phyloP scores from a whole-genome alignment of 1,140 invertebrate genomes.

The Odontomachus brunneus region DNA sequence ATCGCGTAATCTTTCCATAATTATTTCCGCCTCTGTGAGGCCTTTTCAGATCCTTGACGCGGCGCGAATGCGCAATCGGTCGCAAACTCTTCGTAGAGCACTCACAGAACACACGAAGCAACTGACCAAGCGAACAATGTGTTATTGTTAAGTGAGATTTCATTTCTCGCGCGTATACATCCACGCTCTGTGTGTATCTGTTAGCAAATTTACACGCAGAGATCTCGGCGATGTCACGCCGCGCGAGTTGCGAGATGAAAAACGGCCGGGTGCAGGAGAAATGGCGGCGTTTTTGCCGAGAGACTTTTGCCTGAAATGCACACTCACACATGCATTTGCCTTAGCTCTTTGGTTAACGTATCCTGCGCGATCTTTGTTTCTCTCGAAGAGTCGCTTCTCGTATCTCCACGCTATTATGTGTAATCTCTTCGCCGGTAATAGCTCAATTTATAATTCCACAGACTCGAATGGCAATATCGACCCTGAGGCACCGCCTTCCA shows the following conservation, averaged over 20 bases:
- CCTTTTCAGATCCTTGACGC: no score
- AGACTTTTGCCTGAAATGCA: neutral
- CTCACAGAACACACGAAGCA: slow-evolving; percentile 20
- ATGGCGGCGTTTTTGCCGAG: neutral
- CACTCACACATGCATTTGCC: neutral
- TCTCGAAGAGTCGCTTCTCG: neutral
- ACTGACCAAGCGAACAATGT: slow-evolving; percentile 11
- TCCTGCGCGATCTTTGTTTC: slow-evolving; percentile 14
- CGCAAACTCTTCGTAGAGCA: slow-evolving; percentile 16
- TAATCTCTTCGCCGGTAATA: slow-evolving; percentile 29
- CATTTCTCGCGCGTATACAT: neutral
- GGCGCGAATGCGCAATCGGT: neutral
- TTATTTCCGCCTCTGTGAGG: no score
- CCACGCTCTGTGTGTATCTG: neutral
- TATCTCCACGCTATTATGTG: slow-evolving; percentile 11
- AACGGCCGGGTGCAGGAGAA: neutral
- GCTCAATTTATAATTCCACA: slow-evolving; percentile 84
- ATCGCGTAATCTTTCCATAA: no score
- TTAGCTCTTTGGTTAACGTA: neutral
- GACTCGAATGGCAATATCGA: slow-evolving; percentile 93
- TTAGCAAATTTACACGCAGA: neutral
- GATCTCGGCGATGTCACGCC: neutral
- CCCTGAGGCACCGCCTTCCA: slow-evolving; percentile 93
- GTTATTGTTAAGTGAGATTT: neutral
- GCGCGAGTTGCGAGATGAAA: neutral